Evolutionary conservation across 2,888 invertebrate genomes (phyloP).

Genomic region (Amiota minor): DNA sequence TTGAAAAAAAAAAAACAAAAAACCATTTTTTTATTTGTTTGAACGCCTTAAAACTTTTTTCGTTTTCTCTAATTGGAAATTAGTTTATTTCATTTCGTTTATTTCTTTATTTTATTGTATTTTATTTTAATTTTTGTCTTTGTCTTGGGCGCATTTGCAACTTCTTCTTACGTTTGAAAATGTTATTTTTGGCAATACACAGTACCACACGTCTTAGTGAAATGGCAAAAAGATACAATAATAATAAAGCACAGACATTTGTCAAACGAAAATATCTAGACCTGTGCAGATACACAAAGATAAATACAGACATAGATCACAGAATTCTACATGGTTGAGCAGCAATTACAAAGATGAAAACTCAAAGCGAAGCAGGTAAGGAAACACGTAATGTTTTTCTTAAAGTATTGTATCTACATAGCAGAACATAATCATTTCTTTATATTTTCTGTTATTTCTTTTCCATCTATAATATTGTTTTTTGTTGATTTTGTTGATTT

Average conservation of each 20-base stretch:
- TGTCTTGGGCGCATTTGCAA: slow-evolving; percentile 21
- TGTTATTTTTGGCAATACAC: slow-evolving; percentile 31
- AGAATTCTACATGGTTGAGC: slow-evolving; percentile 15
- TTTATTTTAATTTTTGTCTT: slow-evolving; percentile 18
- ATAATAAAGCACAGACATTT: slow-evolving; percentile 18
- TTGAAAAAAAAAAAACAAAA: neutral
- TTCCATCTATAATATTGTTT: too few species aligned
- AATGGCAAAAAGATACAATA: slow-evolving; percentile 6
- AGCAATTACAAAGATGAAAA: slow-evolving; percentile 11
- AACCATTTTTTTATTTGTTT: neutral
- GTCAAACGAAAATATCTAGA: slow-evolving; percentile 1
- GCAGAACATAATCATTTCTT: too few species aligned
- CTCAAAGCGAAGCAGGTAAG: neutral
- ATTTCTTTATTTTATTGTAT: slow-evolving; percentile 4
- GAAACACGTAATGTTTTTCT: slow-evolving; percentile 13
- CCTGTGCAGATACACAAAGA: neutral
- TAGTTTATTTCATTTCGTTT: neutral
- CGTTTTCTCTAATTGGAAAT: slow-evolving; percentile 20
- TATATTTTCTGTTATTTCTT: too few species aligned
- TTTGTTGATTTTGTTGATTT: slow-evolving; percentile 1
- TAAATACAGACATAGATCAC: neutral
- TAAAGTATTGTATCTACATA: neutral
- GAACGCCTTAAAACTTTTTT: neutral
- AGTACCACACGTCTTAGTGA: too few species aligned
- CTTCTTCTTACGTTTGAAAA: slow-evolving; percentile 22